Percentiles rank a stretch among this genome's conserved stretches.
Evolutionary conservation across 2,797 vertebrate genomes (phyloP).

Genomic region (Scleropages formosus): DNA sequence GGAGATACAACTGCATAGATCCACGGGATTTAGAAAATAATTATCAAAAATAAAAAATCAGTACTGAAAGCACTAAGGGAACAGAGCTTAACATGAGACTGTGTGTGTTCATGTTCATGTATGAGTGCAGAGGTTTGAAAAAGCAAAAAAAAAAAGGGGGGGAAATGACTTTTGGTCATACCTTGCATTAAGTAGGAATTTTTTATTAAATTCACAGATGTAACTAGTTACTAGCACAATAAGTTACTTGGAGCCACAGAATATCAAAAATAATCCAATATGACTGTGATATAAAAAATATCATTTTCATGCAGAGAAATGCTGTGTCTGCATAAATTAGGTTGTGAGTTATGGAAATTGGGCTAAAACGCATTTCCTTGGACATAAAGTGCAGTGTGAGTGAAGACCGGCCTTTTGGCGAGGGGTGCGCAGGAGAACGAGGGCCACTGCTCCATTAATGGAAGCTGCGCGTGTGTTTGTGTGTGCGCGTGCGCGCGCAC

Average conservation of each 20-base stretch:
- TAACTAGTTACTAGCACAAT: slow-evolving; percentile 10
- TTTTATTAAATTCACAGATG: slow-evolving; percentile 15
- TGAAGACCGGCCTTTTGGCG: too few species aligned
- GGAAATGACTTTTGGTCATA: slow-evolving; percentile 20
- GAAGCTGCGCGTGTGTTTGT: too few species aligned
- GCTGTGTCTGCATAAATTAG: background rate
- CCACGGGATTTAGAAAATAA: slow-evolving; percentile 71
- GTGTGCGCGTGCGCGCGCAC: too few species aligned
- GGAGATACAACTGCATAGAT: slow-evolving; percentile 80
- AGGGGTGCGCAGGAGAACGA: too few species aligned
- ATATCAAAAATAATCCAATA: background rate
- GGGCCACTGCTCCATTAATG: too few species aligned
- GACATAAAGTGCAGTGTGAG: background rate
- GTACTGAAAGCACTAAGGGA: slow-evolving; percentile 52
- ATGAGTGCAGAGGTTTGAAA: too few species aligned
- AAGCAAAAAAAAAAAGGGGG: background rate
- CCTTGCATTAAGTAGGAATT: slow-evolving; percentile 27
- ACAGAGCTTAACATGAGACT: too few species aligned
- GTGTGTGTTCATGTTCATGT: too few species aligned
- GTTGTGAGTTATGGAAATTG: background rate
- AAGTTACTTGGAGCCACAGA: slow-evolving; percentile 5
- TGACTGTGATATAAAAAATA: background rate
- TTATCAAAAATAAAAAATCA: slow-evolving; percentile 52
- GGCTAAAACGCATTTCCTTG: background rate
- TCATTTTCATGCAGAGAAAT: background rate